A percentile compares a stretch with the other conserved stretches of the same genome.
Evolutionary conservation across 1,140 invertebrate genomes (phyloP).

Genomic region (Drosophila fuyamai): DNA sequence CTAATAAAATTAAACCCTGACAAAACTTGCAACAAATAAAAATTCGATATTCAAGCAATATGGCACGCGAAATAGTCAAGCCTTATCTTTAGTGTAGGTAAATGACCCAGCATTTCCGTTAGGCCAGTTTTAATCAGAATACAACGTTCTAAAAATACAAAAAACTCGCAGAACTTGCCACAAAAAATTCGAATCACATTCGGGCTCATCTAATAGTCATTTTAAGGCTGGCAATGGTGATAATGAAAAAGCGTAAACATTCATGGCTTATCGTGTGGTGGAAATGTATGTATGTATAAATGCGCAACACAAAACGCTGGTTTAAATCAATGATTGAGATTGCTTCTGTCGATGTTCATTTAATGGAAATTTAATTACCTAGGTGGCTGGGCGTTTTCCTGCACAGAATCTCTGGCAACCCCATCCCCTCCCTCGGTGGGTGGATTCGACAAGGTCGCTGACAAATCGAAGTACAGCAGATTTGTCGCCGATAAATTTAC

Average conservation of each 20-base stretch:
- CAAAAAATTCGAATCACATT: slow-evolving; percentile 10
- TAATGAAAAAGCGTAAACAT: slow-evolving; percentile 38
- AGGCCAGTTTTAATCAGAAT: slow-evolving; percentile 2
- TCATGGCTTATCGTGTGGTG: slow-evolving; percentile 36
- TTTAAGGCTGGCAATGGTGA: slow-evolving; percentile 11
- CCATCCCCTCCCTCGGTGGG: slow-evolving; percentile 1
- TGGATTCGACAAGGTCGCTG: slow-evolving; percentile 26
- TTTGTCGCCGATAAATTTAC: slow-evolving; percentile 22
- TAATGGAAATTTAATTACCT: slow-evolving; percentile 41
- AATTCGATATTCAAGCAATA: background rate
- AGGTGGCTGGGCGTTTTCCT: background rate
- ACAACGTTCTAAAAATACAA: slow-evolving; percentile 9
- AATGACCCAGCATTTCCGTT: slow-evolving; percentile 6
- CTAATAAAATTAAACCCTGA: background rate
- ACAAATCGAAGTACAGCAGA: slow-evolving; percentile 35
- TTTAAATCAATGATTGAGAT: slow-evolving; percentile 32
- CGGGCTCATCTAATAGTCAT: slow-evolving; percentile 19
- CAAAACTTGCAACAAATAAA: background rate
- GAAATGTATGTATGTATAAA: slow-evolving; percentile 47
- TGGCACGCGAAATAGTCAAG: background rate
- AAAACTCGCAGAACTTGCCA: slow-evolving; percentile 18
- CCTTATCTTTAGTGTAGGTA: slow-evolving; percentile 9
- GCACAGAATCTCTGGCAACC: background rate
- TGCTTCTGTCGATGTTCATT: slow-evolving; percentile 22
- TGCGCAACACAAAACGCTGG: slow-evolving; percentile 5